Percentiles rank a stretch among this genome's conserved stretches.
These are phyloP conservation scores for Microtus ochrogaster DNA, from an alignment of 2,113 vertebrate genomes.

Conservation along the genomic window DNA sequence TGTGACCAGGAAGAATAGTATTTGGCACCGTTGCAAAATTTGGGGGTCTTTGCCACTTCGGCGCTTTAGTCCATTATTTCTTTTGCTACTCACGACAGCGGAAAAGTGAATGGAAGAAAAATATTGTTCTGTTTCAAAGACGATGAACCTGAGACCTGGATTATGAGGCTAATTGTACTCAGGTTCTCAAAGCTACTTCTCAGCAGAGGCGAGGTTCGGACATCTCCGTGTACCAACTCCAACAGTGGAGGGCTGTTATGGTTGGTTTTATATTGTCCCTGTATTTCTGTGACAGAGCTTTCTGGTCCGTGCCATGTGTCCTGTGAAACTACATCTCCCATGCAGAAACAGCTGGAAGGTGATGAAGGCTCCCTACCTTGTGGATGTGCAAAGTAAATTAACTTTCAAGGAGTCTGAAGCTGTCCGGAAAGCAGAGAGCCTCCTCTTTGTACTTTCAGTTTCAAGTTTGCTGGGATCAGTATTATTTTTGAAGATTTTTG, in stretches of 20 bases:
- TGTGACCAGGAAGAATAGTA: neutral
- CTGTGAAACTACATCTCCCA: neutral
- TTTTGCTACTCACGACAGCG: neutral
- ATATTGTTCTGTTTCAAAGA: neutral
- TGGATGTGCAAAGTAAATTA: neutral
- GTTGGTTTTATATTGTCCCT: neutral
- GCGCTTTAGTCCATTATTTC: neutral
- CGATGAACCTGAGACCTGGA: neutral
- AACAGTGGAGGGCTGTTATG: neutral
- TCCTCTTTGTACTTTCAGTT: neutral
- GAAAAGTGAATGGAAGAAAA: neutral
- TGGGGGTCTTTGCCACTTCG: neutral
- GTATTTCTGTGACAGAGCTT: neutral
- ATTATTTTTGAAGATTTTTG: constrained; percentile 50
- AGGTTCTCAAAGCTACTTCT: neutral
- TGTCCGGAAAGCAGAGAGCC: neutral
- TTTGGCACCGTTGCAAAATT: neutral
- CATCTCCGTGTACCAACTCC: neutral
- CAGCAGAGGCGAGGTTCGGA: neutral
- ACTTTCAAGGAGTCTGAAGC: neutral
- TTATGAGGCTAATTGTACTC: neutral
- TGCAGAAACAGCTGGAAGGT: neutral
- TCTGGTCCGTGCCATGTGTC: neutral
- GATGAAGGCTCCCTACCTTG: neutral
- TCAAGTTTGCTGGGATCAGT: neutral